A percentile compares a stretch with the other conserved stretches of the same genome.
These are phyloP conservation scores for Galemys pyrenaicus DNA, from an alignment of 2,113 vertebrate genomes.

Conservation along the genomic window DNA sequence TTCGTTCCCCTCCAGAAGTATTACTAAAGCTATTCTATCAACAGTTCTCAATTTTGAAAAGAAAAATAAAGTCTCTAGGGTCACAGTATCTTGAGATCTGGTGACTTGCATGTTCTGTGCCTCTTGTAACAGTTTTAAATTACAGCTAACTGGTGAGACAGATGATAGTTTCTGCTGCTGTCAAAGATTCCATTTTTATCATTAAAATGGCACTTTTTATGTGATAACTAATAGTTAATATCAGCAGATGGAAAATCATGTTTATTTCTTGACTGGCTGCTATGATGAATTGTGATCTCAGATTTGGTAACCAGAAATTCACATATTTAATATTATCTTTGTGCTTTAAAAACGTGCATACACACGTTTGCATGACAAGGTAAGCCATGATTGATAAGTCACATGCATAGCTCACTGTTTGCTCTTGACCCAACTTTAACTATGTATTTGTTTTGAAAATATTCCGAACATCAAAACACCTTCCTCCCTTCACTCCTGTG, in stretches of 20 bases:
- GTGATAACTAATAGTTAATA: neutral
- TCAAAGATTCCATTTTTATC: neutral
- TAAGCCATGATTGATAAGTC: neutral
- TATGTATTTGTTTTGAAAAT: neutral
- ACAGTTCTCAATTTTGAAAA: neutral
- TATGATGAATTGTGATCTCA: neutral
- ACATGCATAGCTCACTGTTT: neutral
- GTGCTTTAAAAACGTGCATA: neutral
- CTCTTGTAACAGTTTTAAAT: neutral
- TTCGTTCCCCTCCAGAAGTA: neutral
- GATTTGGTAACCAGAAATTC: neutral
- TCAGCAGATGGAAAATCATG: neutral
- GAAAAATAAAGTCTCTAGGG: neutral
- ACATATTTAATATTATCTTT: neutral
- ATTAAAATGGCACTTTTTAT: neutral
- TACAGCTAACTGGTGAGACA: neutral
- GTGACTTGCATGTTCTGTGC: neutral
- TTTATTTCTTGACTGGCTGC: neutral
- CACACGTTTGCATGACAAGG: neutral
- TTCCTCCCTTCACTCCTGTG: neutral
- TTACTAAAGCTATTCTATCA: neutral
- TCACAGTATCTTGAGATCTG: neutral
- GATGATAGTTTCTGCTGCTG: slow-evolving; percentile 22
- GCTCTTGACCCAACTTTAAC: neutral
- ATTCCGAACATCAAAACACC: neutral